Evolutionary conservation across 2,797 vertebrate species (phyloP), one percentile per base, ranked within the genome.

Genomic region (Melanotaenia maccullochi): DNA sequence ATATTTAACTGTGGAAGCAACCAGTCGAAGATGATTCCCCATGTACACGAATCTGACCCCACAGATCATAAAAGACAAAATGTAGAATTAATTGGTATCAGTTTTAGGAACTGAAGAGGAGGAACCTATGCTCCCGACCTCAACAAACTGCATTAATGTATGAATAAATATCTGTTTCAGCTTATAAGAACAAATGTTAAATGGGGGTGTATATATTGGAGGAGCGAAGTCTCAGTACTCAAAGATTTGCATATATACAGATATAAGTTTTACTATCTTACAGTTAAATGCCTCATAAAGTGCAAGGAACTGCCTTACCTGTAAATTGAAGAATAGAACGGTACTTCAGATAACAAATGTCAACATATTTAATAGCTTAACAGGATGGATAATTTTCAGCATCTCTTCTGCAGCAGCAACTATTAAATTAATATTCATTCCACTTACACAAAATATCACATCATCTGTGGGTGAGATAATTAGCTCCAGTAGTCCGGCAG

Each of bases 321-420:
- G 14, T n/a, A 25, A 32, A 47, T 25, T 40, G 42, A 52, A 13
- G 35, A 71, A 78, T 25, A 55, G 32, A 75, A 84, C 81, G 66
- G 57, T 81, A 67, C 69, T 75, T 60, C 42, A 75, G n/a, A 71
- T 72, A 58, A 40, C 54, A 79, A 78, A 88, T 65, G 70, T 81
- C 81, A 86, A 78, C 62, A 60, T 61, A 25, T 68, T 65, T 65
- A 70, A 61, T 57, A 57, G 9, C 33, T 14, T 57, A 69, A 65
- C 60, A 57, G 47, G 30, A 36, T 33, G 35, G 62, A 67, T 63
- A 55, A 14, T 35, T 75, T 56, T 64, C 36, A 35, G 9, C 44
- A 58, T 68, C 36, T 25, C 5, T 0, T 9, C 49, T 40, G 36
- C 51, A 58, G 32, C 58, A 60, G 16, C 25, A 47, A 25, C 22